Evolutionary conservation across 1,140 invertebrate genomes (phyloP).

Genomic region (Portunus trituberculatus): DNA sequence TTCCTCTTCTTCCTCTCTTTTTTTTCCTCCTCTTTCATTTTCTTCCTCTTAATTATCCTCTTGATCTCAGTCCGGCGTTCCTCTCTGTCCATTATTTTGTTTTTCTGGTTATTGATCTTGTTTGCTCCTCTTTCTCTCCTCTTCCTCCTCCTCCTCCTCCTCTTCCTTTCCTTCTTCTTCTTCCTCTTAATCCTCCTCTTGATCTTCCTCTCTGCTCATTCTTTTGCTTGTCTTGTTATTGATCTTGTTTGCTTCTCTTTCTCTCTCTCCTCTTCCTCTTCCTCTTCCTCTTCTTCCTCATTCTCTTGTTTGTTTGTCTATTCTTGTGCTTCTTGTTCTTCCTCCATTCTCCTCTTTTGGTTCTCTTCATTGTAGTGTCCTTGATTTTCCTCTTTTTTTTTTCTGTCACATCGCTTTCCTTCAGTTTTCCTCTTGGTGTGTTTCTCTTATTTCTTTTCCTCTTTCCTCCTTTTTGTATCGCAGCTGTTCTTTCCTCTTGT

Average conservation of each 20-base stretch:
- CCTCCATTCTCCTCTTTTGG: background rate
- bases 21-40: background rate
- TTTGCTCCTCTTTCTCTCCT: background rate
- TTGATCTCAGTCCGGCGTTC: too few relatives aligned
- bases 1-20: background rate
- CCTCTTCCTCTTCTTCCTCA: background rate
- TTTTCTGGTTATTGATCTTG: too few relatives aligned
- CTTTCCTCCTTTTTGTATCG: background rate
- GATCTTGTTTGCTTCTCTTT: too few relatives aligned
- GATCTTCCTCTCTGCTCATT: too few relatives aligned
- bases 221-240: too few relatives aligned
- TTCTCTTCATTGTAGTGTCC: background rate
- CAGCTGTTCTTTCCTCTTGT: background rate
- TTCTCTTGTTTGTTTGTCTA: background rate
- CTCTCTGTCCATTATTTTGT: too few relatives aligned
- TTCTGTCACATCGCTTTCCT: background rate
- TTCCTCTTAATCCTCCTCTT: background rate
- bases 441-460: background rate
- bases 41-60: background rate
- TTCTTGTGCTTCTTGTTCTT: background rate
- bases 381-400: too few relatives aligned
- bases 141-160: too few relatives aligned
- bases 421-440: too few relatives aligned
- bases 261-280: background rate
- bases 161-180: too few relatives aligned